These are phyloP conservation scores for Lepidochrysops patricia DNA, from an alignment of 2,888 invertebrate species.

Conservation along the genomic window DNA sequence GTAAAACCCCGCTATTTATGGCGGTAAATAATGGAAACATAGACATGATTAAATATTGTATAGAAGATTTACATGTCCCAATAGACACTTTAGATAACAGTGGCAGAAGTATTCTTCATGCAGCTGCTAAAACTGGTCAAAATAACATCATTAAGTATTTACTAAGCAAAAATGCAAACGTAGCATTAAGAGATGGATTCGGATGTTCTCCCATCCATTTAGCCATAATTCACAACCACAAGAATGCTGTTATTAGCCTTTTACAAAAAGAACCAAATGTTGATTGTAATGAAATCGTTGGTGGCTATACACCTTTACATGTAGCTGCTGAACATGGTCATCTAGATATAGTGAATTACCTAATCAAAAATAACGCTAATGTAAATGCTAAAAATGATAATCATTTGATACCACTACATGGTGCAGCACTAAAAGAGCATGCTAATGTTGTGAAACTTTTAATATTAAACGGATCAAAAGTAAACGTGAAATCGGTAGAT, in stretches of 20 bases:
- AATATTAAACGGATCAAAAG: neutral
- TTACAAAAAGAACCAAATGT: neutral
- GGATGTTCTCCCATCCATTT: neutral
- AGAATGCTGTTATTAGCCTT: neutral
- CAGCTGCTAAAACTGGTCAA: neutral
- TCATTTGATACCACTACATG: conserved; percentile 7
- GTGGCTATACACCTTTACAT: conserved; percentile 7
- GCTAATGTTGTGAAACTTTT: neutral
- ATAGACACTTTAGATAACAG: neutral
- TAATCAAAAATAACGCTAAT: neutral
- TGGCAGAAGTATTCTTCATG: neutral
- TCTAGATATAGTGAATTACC: neutral
- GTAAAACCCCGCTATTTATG: neutral
- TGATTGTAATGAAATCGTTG: neutral
- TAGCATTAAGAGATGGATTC: neutral
- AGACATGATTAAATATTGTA: neutral
- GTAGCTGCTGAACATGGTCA: conserved; percentile 9
- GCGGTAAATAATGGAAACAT: neutral
- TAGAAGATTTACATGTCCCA: neutral
- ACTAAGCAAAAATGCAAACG: neutral
- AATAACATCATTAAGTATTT: neutral
- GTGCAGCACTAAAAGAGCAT: neutral
- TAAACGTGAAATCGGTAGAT: neutral
- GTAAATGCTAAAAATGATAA: conserved; percentile 5
- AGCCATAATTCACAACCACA: conserved; percentile 3